Percentiles rank a stretch among this genome's conserved stretches.
Evolutionary conservation across 2,888 invertebrate genomes (phyloP).

Genomic region (Cryptosula pallasiana): DNA sequence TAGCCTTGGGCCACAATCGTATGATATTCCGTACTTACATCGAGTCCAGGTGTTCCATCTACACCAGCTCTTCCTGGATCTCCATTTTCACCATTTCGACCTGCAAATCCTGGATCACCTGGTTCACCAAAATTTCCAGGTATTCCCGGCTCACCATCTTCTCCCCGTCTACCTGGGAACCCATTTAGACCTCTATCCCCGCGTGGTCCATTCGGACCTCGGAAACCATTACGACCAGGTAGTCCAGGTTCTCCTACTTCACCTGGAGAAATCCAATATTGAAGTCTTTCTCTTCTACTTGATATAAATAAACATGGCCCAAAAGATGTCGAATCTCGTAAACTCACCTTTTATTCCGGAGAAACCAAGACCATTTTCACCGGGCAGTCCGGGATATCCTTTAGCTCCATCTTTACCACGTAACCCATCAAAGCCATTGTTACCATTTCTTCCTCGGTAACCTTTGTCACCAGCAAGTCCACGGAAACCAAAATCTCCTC

Average conservation of each 20-base stretch:
- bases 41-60: not conserved
- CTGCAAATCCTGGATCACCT: constrained; percentile 59
- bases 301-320: not conserved
- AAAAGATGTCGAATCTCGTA: not conserved
- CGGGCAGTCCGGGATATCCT: constrained; percentile 11
- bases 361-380: not conserved
- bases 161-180: constrained; percentile 32
- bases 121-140: constrained; percentile 33
- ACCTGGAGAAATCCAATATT: too few relatives aligned
- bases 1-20: too few relatives aligned
- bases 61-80: not conserved
- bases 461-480: constrained; percentile 35
- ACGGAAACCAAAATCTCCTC: constrained; percentile 55
- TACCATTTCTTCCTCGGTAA: not conserved
- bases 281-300: not conserved
- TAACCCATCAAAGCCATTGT: not conserved
- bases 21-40: too few relatives aligned
- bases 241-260: too few relatives aligned
- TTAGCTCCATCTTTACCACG: not conserved
- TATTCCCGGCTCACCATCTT: constrained; percentile 33
- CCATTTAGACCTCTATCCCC: constrained; percentile 55
- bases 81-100: not conserved
- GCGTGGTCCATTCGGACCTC: too few relatives aligned
- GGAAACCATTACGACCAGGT: too few relatives aligned
- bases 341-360: not conserved